A percentile compares a stretch with the other conserved stretches of the same genome.
Evolutionary conservation across 2,113 vertebrate genomes (phyloP).

Genomic region (Semnopithecus entellus): DNA sequence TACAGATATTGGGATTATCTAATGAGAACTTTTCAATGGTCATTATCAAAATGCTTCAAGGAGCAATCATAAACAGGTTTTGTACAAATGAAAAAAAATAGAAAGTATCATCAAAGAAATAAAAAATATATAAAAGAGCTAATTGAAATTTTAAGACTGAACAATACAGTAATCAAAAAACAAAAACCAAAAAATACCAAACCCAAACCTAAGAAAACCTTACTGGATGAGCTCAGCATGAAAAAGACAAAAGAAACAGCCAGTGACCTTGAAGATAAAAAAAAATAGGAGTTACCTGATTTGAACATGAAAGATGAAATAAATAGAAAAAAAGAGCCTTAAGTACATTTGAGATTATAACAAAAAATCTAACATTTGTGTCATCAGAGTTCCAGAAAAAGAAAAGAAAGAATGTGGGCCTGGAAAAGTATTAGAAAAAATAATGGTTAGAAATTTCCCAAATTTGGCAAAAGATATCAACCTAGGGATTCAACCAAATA

Average conservation of each 20-base stretch:
- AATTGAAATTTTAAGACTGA: conserved; percentile 12
- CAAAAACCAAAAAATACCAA: background rate
- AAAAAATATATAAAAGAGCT: background rate
- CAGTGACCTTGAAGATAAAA: background rate
- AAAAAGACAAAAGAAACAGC: background rate
- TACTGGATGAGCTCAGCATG: background rate
- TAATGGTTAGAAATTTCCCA: background rate
- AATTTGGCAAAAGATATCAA: background rate
- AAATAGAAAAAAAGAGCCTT: background rate
- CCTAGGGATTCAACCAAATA: background rate
- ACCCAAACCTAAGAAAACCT: background rate
- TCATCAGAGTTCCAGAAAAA: background rate
- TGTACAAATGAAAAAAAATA: background rate
- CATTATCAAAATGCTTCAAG: background rate
- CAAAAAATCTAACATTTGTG: background rate
- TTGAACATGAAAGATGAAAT: background rate
- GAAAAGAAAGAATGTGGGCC: background rate
- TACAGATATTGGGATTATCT: background rate
- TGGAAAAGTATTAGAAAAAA: background rate
- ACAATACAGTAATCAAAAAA: background rate
- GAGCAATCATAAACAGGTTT: background rate
- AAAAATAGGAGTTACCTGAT: background rate
- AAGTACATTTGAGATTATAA: background rate
- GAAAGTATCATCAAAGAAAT: background rate
- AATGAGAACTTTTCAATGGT: background rate